These are phyloP conservation scores for Ophthalmolycus amberensis DNA, from an alignment of 2,113 vertebrate genomes.

Conservation along the genomic window DNA sequence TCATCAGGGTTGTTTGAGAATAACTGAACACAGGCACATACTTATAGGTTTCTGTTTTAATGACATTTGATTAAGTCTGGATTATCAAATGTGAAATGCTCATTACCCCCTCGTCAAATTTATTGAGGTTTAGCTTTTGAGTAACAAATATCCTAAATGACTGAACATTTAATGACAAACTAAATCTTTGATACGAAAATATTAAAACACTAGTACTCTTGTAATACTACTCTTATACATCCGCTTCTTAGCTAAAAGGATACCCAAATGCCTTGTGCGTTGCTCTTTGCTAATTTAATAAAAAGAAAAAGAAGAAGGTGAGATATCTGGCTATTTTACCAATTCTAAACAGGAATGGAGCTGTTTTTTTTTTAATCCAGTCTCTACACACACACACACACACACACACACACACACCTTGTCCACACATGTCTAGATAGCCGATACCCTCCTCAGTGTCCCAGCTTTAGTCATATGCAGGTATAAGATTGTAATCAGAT, in stretches of 20 bases:
- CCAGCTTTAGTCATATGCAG: slow-evolving; percentile 69
- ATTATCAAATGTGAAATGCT: slow-evolving; percentile 1
- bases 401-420: slow-evolving; percentile 9
- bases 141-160: background rate
- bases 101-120: background rate
- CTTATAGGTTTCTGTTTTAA: background rate
- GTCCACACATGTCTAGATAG: slow-evolving; percentile 30
- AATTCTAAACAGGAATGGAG: background rate
- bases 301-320: background rate
- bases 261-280: background rate
- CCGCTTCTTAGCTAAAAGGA: background rate
- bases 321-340: background rate
- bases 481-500: slow-evolving; percentile 86
- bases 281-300: background rate
- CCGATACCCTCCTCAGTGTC: slow-evolving; percentile 59
- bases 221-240: background rate
- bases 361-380: background rate
- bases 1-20: background rate
- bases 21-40: background rate
- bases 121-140: background rate
- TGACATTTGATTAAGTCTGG: background rate
- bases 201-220: background rate
- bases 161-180: background rate
- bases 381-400: slow-evolving; percentile 1
- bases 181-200: background rate